Percentiles rank a stretch among this genome's conserved stretches.
Conservation (phyloP, 2,797 vertebrate genomes). For the Melanotaenia trifasciata region DNA sequence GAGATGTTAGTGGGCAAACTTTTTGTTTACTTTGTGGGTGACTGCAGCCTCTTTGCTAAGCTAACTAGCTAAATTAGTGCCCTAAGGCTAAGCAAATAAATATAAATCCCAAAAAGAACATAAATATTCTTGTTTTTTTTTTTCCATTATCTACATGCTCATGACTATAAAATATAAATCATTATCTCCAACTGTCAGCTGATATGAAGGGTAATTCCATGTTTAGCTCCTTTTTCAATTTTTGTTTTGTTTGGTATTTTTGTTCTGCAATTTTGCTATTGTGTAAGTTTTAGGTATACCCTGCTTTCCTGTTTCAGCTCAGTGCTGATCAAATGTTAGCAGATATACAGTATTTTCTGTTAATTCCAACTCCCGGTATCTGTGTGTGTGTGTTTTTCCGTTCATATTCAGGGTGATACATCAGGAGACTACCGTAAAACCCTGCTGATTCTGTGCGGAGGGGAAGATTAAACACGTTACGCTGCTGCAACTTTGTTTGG, state of each 20-base stretch:
- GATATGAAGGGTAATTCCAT: slow-evolving; percentile 57
- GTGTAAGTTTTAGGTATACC: slow-evolving; percentile 19
- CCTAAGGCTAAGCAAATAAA: not conserved
- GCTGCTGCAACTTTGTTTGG: slow-evolving; percentile 23
- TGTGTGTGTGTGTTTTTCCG: slow-evolving; percentile 34
- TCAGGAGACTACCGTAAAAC: slow-evolving; percentile 96
- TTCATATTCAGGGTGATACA: slow-evolving; percentile 88
- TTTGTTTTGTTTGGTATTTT: slow-evolving; percentile 22
- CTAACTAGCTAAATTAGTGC: slow-evolving; percentile 7
- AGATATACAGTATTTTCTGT: slow-evolving; percentile 17
- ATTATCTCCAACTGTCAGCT: slow-evolving; percentile 39
- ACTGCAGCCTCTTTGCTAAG: not conserved
- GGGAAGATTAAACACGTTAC: slow-evolving; percentile 74
- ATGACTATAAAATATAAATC: slow-evolving; percentile 27
- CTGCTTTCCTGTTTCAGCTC: slow-evolving; percentile 15
- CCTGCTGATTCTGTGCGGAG: slow-evolving; percentile 90
- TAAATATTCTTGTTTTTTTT: slow-evolving; percentile 10
- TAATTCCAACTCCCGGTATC: slow-evolving; percentile 15
- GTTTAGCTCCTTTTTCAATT: slow-evolving; percentile 18
- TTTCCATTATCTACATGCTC: not conserved
- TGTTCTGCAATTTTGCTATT: slow-evolving; percentile 22
- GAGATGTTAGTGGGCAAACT: not conserved
- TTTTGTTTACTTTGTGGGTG: not conserved
- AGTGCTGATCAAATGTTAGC: slow-evolving; percentile 24
- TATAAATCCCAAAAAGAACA: slow-evolving; percentile 6